These are phyloP conservation scores for Crossaster papposus DNA, from an alignment of 53 echinoderm and acorn worm species.

Conservation along the genomic window DNA sequence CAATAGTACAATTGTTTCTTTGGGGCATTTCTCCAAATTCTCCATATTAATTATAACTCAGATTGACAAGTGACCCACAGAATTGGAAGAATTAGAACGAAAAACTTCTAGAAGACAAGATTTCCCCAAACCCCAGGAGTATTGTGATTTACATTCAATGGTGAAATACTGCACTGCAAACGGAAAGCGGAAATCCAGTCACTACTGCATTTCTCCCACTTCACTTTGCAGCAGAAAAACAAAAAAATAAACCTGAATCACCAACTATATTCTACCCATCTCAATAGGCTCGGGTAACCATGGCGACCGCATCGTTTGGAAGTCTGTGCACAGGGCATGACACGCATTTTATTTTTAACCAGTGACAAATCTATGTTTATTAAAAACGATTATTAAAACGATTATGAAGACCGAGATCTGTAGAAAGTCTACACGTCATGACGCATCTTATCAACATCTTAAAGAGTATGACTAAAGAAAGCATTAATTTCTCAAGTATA, in stretches of 20 bases:
- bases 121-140: too few species aligned
- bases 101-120: too few species aligned
- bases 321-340: not conserved
- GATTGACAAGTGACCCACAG: too few species aligned
- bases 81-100: too few species aligned
- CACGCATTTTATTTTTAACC: conserved; percentile 25
- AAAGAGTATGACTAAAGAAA: not conserved
- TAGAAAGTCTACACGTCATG: not conserved
- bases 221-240: not conserved
- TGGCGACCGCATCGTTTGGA: not conserved
- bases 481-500: conserved; percentile 3
- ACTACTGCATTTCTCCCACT: not conserved
- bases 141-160: too few species aligned
- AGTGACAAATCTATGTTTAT: not conserved
- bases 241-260: not conserved
- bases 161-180: not conserved
- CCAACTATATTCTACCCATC: not conserved
- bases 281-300: not conserved
- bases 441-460: conserved; percentile 4
- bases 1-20: too few species aligned
- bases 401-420: not conserved
- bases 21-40: too few species aligned
- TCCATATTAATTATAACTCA: too few species aligned
- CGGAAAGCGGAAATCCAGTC: not conserved
- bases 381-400: not conserved